phyloP scores from a whole-genome alignment of 2,797 vertebrate species.

The Sylvia borin region DNA sequence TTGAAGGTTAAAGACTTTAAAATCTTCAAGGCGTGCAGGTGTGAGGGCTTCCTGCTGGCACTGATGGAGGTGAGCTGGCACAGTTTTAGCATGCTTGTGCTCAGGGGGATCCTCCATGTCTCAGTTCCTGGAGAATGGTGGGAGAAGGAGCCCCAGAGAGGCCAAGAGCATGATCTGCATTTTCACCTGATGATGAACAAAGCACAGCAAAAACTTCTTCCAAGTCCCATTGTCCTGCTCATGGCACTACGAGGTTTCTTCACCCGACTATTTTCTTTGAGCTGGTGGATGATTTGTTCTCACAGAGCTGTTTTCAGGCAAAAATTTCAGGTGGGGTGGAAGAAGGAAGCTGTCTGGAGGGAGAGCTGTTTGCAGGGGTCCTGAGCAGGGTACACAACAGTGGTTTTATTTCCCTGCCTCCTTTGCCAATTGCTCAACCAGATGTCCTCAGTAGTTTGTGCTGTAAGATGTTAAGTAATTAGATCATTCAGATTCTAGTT shows the following conservation, averaged over 20 bases:
- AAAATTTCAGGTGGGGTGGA: neutral
- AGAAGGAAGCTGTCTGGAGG: neutral
- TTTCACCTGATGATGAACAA: neutral
- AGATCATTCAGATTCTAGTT: constrained; percentile 77
- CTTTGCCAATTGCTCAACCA: constrained; percentile 69
- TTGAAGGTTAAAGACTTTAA: neutral
- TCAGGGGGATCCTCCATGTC: accelerated
- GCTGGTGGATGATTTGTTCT: neutral
- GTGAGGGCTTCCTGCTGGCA: neutral
- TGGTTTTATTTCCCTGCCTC: neutral
- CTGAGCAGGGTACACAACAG: neutral
- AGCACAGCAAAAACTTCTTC: neutral
- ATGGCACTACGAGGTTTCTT: neutral
- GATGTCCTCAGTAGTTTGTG: constrained; percentile 71
- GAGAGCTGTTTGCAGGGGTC: constrained; percentile 1
- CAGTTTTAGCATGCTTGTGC: neutral
- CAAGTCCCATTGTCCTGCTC: neutral
- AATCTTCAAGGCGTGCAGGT: neutral
- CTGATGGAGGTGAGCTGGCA: neutral
- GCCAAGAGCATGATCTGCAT: neutral
- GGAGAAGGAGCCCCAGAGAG: neutral
- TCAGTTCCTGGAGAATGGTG: neutral
- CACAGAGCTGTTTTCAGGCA: neutral
- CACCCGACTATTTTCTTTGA: neutral
- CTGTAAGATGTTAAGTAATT: constrained; percentile 76